A percentile compares a stretch with the other conserved stretches of the same genome.
Conservation (phyloP, 2,113 vertebrate species). For the Phrynocephalus versicolor region DNA sequence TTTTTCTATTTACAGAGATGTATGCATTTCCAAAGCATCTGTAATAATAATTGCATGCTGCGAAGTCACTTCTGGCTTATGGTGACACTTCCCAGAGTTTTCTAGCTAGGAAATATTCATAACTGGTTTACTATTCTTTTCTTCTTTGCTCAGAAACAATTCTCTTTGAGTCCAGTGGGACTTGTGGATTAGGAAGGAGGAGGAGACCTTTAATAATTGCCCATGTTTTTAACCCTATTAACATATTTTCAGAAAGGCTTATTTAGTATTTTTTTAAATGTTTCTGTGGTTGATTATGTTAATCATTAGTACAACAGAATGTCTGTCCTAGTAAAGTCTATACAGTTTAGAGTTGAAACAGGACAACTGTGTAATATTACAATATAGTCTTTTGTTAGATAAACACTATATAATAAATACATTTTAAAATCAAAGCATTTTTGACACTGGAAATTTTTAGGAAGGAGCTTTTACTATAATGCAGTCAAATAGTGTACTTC, state of each 20-base stretch:
- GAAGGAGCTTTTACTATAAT: constrained; percentile 1
- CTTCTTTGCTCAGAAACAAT: background rate
- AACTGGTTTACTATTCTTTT: background rate
- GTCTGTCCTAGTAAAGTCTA: constrained; percentile 38
- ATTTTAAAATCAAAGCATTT: background rate
- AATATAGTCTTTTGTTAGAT: background rate
- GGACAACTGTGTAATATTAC: background rate
- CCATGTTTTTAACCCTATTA: background rate
- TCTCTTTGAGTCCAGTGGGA: background rate
- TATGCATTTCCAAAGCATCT: too few relatives aligned
- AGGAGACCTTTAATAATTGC: background rate
- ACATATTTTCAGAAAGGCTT: background rate
- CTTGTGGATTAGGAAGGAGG: background rate
- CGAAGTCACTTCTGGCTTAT: too few relatives aligned
- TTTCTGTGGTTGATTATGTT: constrained; percentile 52
- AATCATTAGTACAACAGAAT: constrained; percentile 41
- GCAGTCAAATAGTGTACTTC: constrained; percentile 25
- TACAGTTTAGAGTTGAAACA: background rate
- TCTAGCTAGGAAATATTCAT: too few relatives aligned
- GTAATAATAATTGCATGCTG: too few relatives aligned
- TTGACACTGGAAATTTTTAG: background rate
- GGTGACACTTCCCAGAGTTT: too few relatives aligned
- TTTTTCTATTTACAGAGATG: background rate
- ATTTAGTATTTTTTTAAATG: constrained; percentile 41
- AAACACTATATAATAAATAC: constrained; percentile 8